These are phyloP conservation scores for Xiphorhynchus elegans DNA, from an alignment of 2,113 vertebrate species.

Conservation along the genomic window DNA sequence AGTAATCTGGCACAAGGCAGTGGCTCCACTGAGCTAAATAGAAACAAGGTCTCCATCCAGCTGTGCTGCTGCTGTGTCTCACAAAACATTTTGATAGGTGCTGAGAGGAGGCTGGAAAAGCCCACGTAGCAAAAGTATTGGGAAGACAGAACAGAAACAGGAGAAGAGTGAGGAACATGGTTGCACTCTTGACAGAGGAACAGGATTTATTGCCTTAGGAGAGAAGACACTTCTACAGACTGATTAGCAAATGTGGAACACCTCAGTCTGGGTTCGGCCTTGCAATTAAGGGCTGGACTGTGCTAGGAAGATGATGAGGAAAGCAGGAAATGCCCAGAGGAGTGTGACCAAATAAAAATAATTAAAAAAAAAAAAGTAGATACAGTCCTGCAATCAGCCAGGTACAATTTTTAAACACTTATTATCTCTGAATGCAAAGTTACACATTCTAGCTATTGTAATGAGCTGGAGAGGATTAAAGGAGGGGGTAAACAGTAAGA, in stretches of 20 bases:
- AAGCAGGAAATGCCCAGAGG: not conserved
- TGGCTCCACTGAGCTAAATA: not conserved
- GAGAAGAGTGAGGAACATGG: not conserved
- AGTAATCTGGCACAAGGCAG: not conserved
- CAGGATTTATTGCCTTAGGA: not conserved
- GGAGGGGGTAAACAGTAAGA: not conserved
- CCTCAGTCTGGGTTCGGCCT: not conserved
- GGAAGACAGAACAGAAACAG: not conserved
- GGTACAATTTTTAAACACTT: not conserved
- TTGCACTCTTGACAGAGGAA: not conserved
- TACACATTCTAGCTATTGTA: not conserved
- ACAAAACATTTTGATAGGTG: not conserved
- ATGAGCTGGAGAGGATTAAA: slow-evolving; percentile 1
- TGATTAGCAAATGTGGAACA: not conserved
- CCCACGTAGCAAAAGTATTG: not conserved
- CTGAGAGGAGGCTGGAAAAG: not conserved
- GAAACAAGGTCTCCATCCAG: not conserved
- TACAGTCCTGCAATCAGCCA: not conserved
- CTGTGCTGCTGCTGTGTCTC: not conserved
- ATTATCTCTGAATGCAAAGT: not conserved
- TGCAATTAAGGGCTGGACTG: not conserved
- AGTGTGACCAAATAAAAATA: not conserved
- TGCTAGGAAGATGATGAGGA: not conserved
- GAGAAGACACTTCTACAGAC: not conserved
- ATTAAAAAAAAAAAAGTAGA: not conserved